A percentile compares a stretch with the other conserved stretches of the same genome.
These are phyloP conservation scores for Gnatocerus cornutus DNA, from an alignment of 2,888 invertebrate genomes.

Conservation along the genomic window DNA sequence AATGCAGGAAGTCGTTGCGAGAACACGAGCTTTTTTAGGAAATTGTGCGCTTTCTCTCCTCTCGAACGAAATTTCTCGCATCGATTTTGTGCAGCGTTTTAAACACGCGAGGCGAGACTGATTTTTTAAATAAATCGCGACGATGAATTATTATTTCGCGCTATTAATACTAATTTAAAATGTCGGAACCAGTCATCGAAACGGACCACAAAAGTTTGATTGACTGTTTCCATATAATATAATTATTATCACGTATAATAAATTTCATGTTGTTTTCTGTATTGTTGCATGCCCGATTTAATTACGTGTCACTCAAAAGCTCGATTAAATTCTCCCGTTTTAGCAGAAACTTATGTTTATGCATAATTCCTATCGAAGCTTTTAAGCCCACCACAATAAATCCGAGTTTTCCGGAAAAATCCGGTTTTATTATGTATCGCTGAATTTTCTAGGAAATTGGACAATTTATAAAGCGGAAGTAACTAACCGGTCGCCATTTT, in stretches of 20 bases:
- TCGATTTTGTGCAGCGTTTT: neutral
- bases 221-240: constrained; percentile 38
- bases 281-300: constrained; percentile 34
- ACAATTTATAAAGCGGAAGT: constrained; percentile 50
- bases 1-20: constrained; percentile 40
- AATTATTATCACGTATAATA: constrained; percentile 38
- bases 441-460: constrained; percentile 51
- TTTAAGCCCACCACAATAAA: constrained; percentile 42
- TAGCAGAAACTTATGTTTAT: constrained; percentile 25
- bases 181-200: constrained; percentile 38
- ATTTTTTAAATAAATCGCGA: constrained; percentile 31
- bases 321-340: constrained; percentile 21
- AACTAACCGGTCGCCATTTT: constrained; percentile 46
- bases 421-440: constrained; percentile 48
- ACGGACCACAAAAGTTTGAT: constrained; percentile 31
- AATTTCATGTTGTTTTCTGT: constrained; percentile 29
- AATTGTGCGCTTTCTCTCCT: constrained; percentile 4
- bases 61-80: constrained; percentile 12
- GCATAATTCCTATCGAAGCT: constrained; percentile 40
- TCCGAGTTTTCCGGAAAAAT: constrained; percentile 33
- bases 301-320: constrained; percentile 33
- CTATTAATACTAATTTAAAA: constrained; percentile 35
- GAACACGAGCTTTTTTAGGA: constrained; percentile 29
- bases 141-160: constrained; percentile 27
- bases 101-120: neutral